phyloP scores from a whole-genome alignment of 2,888 invertebrate species.

The Antheraea yamamai region DNA sequence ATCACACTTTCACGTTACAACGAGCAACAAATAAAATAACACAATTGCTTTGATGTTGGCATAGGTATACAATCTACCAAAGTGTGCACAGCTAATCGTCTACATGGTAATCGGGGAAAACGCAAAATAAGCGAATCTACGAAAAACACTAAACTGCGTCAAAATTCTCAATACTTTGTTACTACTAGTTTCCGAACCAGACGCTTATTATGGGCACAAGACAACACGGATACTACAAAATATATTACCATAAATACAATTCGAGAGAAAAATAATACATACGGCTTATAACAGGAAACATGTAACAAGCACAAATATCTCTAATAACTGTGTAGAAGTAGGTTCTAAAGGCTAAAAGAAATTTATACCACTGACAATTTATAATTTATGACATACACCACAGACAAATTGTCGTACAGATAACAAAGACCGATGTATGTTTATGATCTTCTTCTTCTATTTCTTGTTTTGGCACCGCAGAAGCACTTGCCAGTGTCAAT shows the following conservation, averaged over 20 bases:
- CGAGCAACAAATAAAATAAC: background rate
- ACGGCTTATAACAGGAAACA: background rate
- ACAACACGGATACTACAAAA: background rate
- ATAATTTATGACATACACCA: no score
- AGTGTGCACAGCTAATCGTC: background rate
- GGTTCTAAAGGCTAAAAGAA: no score
- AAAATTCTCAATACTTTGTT: background rate
- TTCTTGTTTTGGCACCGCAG: no score
- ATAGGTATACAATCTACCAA: background rate
- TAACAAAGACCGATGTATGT: no score
- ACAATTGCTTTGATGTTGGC: background rate
- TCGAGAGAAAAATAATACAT: background rate
- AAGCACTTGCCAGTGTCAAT: no score
- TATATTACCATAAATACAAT: background rate
- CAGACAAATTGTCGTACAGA: no score
- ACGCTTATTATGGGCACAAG: background rate
- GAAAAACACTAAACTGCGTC: background rate
- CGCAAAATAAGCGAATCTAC: background rate
- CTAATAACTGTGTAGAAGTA: background rate
- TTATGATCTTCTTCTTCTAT: no score
- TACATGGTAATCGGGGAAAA: background rate
- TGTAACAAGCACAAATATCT: background rate
- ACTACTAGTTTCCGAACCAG: background rate
- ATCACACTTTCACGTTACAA: background rate
- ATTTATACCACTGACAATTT: no score